Conservation (phyloP, 2,888 invertebrate genomes). For the Orchestes rusci region DNA sequence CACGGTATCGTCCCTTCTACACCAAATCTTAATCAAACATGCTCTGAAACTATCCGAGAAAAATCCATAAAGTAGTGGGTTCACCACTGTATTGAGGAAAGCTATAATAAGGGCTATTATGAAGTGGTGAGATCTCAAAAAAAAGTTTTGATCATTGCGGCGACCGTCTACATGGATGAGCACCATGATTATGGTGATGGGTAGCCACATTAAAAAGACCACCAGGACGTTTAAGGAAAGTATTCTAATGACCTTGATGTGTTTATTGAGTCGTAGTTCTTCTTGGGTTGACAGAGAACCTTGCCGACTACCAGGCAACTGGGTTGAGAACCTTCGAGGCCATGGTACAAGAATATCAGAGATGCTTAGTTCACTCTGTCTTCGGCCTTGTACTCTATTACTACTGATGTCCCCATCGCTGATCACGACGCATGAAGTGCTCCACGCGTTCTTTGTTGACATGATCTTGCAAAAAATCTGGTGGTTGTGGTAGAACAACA, state of each 20-base stretch:
- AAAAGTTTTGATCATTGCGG: constrained; percentile 46
- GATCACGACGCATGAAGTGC: constrained; percentile 44
- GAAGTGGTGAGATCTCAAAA: constrained; percentile 49
- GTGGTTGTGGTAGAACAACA: constrained; percentile 50
- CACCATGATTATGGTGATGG: constrained; percentile 49
- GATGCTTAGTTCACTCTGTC: constrained; percentile 47
- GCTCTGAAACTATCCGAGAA: constrained; percentile 50
- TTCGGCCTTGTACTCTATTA: constrained; percentile 33
- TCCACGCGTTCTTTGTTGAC: constrained; percentile 48
- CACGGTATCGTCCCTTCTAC: constrained; percentile 13
- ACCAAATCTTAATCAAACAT: constrained; percentile 44
- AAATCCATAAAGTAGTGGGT: constrained; percentile 51
- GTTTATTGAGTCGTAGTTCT: constrained; percentile 48
- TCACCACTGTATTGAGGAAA: constrained; percentile 50
- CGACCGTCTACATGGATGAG: constrained; percentile 50
- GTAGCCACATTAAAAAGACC: constrained; percentile 53
- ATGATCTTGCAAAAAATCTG: constrained; percentile 50
- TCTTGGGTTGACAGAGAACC: constrained; percentile 47
- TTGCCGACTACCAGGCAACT: constrained; percentile 36
- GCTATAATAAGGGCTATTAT: constrained; percentile 47
- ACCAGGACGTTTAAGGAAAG: constrained; percentile 49
- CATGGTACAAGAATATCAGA: constrained; percentile 47
- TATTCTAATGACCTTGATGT: constrained; percentile 48
- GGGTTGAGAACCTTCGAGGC: constrained; percentile 44
- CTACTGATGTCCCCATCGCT: constrained; percentile 32